Percentiles rank a stretch among this genome's conserved stretches.
Evolutionary conservation across 2,888 invertebrate species (phyloP).

Genomic region (Colletes collaris): DNA sequence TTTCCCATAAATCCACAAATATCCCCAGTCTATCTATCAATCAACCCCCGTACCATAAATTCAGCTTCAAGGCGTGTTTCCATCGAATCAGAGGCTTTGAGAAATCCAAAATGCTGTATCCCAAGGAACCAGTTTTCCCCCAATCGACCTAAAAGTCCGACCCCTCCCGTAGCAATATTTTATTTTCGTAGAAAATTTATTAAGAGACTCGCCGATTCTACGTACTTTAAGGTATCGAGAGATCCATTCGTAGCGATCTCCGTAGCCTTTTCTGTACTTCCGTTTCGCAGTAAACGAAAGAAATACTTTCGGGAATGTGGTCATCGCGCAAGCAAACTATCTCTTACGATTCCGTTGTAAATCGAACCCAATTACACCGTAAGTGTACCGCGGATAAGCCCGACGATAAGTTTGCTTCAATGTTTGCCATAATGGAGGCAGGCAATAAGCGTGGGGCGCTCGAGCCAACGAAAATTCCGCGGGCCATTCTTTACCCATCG

Average conservation of each 20-base stretch:
- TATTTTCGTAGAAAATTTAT: too few species aligned
- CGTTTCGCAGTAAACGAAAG: neutral
- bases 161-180: too few species aligned
- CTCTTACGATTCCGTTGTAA: neutral
- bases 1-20: too few species aligned
- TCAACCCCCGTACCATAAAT: too few species aligned
- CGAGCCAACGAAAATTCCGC: constrained; percentile 3
- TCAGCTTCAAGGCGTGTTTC: too few species aligned
- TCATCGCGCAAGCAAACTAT: constrained; percentile 22
- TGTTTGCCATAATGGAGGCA: constrained; percentile 9
- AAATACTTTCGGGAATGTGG: neutral
- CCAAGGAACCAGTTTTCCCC: too few species aligned
- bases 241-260: neutral
- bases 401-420: neutral
- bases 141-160: too few species aligned
- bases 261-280: neutral
- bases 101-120: too few species aligned
- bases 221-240: neutral
- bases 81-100: too few species aligned
- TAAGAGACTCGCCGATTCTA: too few species aligned
- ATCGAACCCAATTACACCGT: constrained; percentile 21
- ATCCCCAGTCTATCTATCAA: too few species aligned
- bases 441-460: constrained; percentile 9
- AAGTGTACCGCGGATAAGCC: neutral
- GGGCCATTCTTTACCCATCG: constrained; percentile 37